Evolutionary conservation across 2,113 vertebrate genomes (phyloP).

Genomic region (Aegotheles bennettii): DNA sequence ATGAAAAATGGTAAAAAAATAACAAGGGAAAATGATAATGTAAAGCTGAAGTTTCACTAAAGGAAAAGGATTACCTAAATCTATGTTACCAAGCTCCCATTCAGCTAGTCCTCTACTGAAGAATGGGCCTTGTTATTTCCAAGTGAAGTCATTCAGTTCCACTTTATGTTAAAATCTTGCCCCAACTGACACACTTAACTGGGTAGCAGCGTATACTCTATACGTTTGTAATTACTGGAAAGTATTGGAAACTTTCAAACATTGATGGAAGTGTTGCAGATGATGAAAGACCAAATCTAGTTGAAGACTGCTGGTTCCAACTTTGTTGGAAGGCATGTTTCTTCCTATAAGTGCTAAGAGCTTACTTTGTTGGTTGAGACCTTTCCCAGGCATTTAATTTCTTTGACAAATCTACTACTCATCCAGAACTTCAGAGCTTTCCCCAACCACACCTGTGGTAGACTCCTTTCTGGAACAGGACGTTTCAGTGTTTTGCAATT

Average conservation of each 20-base stretch:
- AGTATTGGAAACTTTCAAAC: background rate
- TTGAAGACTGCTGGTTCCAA: background rate
- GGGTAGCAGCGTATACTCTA: background rate
- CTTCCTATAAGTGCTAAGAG: background rate
- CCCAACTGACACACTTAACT: background rate
- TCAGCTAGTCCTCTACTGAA: background rate
- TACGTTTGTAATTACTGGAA: background rate
- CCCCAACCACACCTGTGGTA: background rate
- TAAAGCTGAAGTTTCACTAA: background rate
- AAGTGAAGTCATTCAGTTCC: background rate
- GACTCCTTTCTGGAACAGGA: background rate
- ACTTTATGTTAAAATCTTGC: background rate
- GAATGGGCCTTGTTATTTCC: background rate
- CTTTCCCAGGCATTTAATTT: background rate
- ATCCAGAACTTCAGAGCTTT: background rate
- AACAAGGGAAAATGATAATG: background rate
- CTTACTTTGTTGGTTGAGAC: background rate
- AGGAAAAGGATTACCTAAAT: background rate
- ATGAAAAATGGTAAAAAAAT: background rate
- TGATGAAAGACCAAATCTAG: background rate
- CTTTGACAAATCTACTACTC: background rate
- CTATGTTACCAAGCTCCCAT: background rate
- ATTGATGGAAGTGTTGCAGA: background rate
- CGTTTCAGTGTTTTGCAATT: background rate
- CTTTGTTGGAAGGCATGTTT: background rate